Evolutionary conservation across 2,888 invertebrate species (phyloP).

Genomic region (Baronia brevicornis): DNA sequence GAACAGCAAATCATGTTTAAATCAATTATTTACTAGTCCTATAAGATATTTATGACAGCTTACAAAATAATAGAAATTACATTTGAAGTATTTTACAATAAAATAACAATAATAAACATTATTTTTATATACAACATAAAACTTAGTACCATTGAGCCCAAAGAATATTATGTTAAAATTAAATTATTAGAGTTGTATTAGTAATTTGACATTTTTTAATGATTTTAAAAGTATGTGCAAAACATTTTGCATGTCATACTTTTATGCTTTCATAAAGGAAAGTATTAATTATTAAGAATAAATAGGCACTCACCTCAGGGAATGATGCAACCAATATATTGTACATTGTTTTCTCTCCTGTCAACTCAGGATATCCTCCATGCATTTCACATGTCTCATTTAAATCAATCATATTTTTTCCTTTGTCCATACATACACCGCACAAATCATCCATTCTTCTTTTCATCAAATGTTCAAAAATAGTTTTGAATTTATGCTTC

Average conservation of each 20-base stretch:
- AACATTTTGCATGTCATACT: too few species aligned
- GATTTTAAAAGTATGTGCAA: too few species aligned
- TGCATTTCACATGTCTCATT: slow-evolving; percentile 43
- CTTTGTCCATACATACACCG: slow-evolving; percentile 46
- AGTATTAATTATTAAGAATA: neutral
- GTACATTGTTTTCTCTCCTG: slow-evolving; percentile 42
- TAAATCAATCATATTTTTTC: slow-evolving; percentile 31
- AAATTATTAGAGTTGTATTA: too few species aligned
- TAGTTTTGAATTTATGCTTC: slow-evolving; percentile 54
- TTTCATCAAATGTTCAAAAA: slow-evolving; percentile 43
- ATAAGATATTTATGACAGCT: too few species aligned
- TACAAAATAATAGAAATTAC: too few species aligned
- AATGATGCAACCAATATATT: slow-evolving; percentile 43
- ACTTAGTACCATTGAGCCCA: too few species aligned
- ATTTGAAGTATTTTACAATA: too few species aligned
- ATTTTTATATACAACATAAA: slow-evolving; percentile 3
- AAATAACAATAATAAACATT: slow-evolving; percentile 7
- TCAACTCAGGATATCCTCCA: slow-evolving; percentile 51
- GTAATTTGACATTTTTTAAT: too few species aligned
- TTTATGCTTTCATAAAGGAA: neutral
- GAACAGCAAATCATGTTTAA: neutral
- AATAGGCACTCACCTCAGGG: slow-evolving; percentile 47
- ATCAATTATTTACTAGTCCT: too few species aligned
- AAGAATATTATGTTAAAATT: too few species aligned
- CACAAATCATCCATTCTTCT: slow-evolving; percentile 46